Base-by-base conservation (phyloP, 2,888 invertebrate species). In the Dryobota labecula region DNA sequence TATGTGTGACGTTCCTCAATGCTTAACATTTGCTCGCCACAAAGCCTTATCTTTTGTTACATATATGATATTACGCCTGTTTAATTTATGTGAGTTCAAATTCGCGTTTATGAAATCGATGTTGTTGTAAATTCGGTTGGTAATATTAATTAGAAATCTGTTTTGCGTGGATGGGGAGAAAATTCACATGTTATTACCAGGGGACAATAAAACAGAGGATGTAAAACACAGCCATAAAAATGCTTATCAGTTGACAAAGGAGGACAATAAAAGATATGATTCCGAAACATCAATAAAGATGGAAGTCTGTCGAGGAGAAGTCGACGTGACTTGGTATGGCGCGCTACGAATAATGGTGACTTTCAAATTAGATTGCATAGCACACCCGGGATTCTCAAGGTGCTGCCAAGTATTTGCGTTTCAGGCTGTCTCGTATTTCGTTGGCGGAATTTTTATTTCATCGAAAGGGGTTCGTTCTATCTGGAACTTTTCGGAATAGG, bases 341-440 rank as follows among this genome's bases (percentile, higher is more conserved):
- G 83, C 74, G 80, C 84, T 68, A 82, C 88, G 88, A 88, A 90
- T 91, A 91, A 91, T 90, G 88, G 88, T 84, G 86, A 78, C 89
- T 88, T 84, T 87, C 84, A 89, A 90, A 91, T 91, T 90, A 90
- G 90, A 89, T 91, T 88, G 90, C 86, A 87, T 88, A 86, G 86
- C 85, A 86, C 77, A 83, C 82, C 71, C 83, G 83, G 85, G 85
- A 88, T 87, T 86, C 86, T 87, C 85, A 85, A 83, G 81, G 79
- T 79, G 83, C 78, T 80, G 85, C 81, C 85, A 85, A 86, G 82
- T 85, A 87, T 88, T 88, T 87, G 84, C 87, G 84, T 90, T 87
- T 87, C 87, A 87, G 86, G 84, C 86, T 80, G 88, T 87, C 88
- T 87, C 86, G 87, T 87, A 85, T 83, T 85, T 84, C 78, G 76